phyloP scores from a whole-genome alignment of 92 coral and sea anemone genomes.

The Muricea muricata region DNA sequence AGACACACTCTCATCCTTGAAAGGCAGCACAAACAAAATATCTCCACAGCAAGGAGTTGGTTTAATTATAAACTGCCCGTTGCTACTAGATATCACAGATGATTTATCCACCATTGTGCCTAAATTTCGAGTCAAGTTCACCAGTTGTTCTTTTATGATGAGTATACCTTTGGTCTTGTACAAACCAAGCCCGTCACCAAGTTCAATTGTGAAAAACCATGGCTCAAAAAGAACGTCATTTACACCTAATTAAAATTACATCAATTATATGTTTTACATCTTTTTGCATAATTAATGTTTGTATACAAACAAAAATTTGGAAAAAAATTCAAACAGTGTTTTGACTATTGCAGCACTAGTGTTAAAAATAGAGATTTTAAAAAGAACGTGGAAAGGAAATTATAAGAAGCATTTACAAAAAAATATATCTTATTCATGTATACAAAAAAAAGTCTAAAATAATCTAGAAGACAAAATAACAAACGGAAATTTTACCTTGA shows the following conservation, averaged over 20 bases:
- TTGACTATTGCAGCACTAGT: too few relatives aligned
- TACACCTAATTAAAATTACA: neutral
- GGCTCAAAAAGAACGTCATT: slow-evolving; percentile 55
- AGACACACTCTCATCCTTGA: slow-evolving; percentile 51
- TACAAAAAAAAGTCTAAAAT: neutral
- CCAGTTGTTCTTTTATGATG: slow-evolving; percentile 72
- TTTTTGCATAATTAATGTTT: too few relatives aligned
- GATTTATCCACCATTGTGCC: slow-evolving; percentile 64
- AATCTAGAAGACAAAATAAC: neutral
- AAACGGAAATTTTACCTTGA: slow-evolving; percentile 4
- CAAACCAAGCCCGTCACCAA: slow-evolving; percentile 80
- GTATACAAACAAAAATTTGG: too few relatives aligned
- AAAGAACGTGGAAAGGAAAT: too few relatives aligned
- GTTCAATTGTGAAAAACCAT: slow-evolving; percentile 77
- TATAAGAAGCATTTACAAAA: too few relatives aligned
- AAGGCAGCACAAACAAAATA: slow-evolving; percentile 73
- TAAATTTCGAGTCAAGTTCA: slow-evolving; percentile 69
- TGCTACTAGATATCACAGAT: neutral
- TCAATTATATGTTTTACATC: too few relatives aligned
- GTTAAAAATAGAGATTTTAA: too few relatives aligned
- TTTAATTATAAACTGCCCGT: slow-evolving; percentile 54
- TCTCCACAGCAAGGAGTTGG: slow-evolving; percentile 80
- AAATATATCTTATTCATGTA: too few relatives aligned
- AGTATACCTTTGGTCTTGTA: slow-evolving; percentile 80
- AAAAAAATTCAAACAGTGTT: too few relatives aligned